phyloP scores from a whole-genome alignment of 2,797 vertebrate genomes.

The Clamator glandarius region DNA sequence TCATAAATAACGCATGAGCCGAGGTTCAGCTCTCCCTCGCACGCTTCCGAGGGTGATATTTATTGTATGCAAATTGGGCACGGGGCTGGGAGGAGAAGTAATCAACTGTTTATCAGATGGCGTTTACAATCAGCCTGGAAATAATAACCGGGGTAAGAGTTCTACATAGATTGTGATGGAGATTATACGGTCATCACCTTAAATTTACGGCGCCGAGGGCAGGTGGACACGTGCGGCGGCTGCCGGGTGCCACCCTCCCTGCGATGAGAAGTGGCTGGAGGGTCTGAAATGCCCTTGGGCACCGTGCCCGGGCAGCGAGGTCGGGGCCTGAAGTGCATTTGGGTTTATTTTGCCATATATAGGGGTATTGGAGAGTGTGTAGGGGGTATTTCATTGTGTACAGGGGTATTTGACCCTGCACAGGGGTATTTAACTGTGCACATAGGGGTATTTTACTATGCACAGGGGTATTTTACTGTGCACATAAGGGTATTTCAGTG shows the following conservation, averaged over 20 bases:
- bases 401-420: too few species aligned
- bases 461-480: too few species aligned
- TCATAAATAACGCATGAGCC: constrained; percentile 81
- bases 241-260: accelerated
- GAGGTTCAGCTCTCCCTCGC: not conserved
- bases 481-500: too few species aligned
- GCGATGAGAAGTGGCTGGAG: accelerated
- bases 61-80: constrained; percentile 75
- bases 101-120: constrained; percentile 59
- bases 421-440: too few species aligned
- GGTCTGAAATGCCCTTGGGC: too few species aligned
- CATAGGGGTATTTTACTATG: too few species aligned
- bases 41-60: constrained; percentile 56
- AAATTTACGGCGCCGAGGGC: not conserved
- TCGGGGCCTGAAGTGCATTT: too few species aligned
- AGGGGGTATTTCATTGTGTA: too few species aligned
- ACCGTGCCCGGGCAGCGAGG: not conserved
- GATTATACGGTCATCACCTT: not conserved
- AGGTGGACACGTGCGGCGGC: not conserved
- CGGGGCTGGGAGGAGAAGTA: constrained; percentile 48
- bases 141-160: not conserved
- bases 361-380: too few species aligned
- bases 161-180: not conserved
- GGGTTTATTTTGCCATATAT: too few species aligned
- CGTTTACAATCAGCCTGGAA: not conserved